phyloP scores from a whole-genome alignment of 2,888 invertebrate species.

The Polia nebulosa region DNA sequence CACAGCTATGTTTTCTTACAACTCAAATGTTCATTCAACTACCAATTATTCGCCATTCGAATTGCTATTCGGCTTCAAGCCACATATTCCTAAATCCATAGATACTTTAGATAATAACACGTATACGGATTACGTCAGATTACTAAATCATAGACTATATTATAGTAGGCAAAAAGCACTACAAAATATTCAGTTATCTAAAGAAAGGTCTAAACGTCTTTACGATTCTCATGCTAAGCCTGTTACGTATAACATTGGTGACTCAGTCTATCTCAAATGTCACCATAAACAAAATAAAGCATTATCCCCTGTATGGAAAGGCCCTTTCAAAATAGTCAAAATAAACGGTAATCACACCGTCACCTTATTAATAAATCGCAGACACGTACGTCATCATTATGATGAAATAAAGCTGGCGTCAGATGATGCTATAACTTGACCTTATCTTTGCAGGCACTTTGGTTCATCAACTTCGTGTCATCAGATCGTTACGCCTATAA shows the following conservation, averaged over 20 bases:
- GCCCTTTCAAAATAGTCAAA: too few relatives aligned
- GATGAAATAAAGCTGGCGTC: constrained; percentile 20
- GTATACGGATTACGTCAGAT: neutral
- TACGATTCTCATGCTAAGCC: constrained; percentile 23
- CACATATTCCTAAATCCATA: neutral
- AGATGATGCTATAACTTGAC: neutral
- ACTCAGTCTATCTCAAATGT: constrained; percentile 16
- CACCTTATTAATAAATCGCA: too few relatives aligned
- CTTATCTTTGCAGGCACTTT: neutral
- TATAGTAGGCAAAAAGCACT: constrained; percentile 20
- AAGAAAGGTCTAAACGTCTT: constrained; percentile 14
- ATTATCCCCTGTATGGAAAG: too few relatives aligned
- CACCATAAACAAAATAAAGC: too few relatives aligned
- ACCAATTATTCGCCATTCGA: constrained; percentile 5
- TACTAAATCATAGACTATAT: neutral
- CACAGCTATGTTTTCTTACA: constrained; percentile 8
- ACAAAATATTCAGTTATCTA: constrained; percentile 11
- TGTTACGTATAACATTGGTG: constrained; percentile 8
- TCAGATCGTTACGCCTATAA: constrained; percentile 14
- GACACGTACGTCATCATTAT: too few relatives aligned
- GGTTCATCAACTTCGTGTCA: constrained; percentile 17
- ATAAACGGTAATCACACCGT: too few relatives aligned
- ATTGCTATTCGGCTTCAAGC: constrained; percentile 4
- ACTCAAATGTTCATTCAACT: constrained; percentile 6
- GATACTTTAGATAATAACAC: neutral